Evolutionary conservation across 2,113 vertebrate species (phyloP), one percentile per base, ranked within the genome.

Genomic region (Coryphaenoides rupestris): DNA sequence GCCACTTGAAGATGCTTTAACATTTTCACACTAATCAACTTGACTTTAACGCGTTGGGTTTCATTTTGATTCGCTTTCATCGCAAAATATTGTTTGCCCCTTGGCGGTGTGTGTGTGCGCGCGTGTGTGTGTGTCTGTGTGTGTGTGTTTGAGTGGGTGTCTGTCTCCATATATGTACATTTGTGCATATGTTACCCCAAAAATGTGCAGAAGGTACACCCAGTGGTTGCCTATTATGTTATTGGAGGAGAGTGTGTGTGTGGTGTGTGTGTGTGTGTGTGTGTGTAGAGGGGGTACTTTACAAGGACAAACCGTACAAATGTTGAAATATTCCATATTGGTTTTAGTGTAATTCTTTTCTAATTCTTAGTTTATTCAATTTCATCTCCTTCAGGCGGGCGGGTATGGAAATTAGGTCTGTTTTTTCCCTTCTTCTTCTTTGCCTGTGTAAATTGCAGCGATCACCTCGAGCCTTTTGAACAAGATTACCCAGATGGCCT

Each of bases 401-500:
- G 86, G 83, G 86, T 89, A 91, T 91, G 90, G 83, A 90, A 91
- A 91, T 91, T 70, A 89, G 85, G 82, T 81, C 83, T 79, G 68
- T 84, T 83, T 66, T 81, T 74, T 76, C 81, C 60, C 49, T 62
- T 53, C 22, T 52, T 47, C 23, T 46, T 83, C 84, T 84, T 84
- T 80, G 84, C 87, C 84, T 89, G 87, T 88, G 88, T 90, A 90
- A 90, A 90, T 89, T 91, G 87, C 87, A 87, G 86, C 81, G 83
- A 90, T 91, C 82, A 89, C 89, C 90, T 87, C 82, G 62, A 90
- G 90, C 88, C 85, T 90, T 90, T 90, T 88, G 84, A 91, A 86
- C 88, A 88, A 90, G 89, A 90, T 91, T 90, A 91, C 88, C 89
- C 90, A 90, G 90, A 91, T 90, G 88, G 90, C 88, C 89, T 90